Evolutionary conservation across 2,797 vertebrate genomes (phyloP), one percentile per base, ranked within the genome.

Genomic region (Siniperca scherzeri): DNA sequence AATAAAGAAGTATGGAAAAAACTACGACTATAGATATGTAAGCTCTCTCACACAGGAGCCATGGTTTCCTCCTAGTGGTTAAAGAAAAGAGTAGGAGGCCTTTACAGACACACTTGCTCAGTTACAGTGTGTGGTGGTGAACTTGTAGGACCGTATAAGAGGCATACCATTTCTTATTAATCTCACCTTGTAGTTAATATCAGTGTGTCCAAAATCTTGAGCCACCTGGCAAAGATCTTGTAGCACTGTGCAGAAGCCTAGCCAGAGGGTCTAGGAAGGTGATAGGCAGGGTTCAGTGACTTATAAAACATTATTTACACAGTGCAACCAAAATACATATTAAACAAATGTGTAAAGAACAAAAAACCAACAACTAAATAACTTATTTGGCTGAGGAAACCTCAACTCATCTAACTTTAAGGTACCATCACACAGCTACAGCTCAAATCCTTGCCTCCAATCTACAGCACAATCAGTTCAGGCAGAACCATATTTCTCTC

Each of bases 1-100:
- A 52, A 66, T 52, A 42, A 53, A 70, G 60, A 42, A 74, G 30
- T 4, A 42, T 66, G 14, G 11, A 46, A 17, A 42, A 80, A 81
- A 67, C 14, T 57, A 21, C 1, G 22, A 48, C 27, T 55, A 40
- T 38, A 73, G 27, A 68, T 77, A 46, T 55, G 9, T 7, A 40
- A 59, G 8, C 33, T 40, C 30, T 52, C 3, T 30, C 69, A 61
- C n/a, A 42, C 2, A 9, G 11, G 17, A 75, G 38, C 27, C 44
- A 57, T 4, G 0, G 10, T 12, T n/a, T 55, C 50, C 25, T 53
- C 16, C 33, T 48, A 10, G n/a, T 42, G 30, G 70, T 33, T n/a
- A 1, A 77, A 70, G 64, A 68, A 38, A 33, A 59, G 30, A 62
- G 50, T 9, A 55, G 40, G 0, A 27, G 55, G 22, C 19, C 22